Evolutionary conservation across 1,140 invertebrate genomes (phyloP).

Genomic region (Cotesia chilonis): DNA sequence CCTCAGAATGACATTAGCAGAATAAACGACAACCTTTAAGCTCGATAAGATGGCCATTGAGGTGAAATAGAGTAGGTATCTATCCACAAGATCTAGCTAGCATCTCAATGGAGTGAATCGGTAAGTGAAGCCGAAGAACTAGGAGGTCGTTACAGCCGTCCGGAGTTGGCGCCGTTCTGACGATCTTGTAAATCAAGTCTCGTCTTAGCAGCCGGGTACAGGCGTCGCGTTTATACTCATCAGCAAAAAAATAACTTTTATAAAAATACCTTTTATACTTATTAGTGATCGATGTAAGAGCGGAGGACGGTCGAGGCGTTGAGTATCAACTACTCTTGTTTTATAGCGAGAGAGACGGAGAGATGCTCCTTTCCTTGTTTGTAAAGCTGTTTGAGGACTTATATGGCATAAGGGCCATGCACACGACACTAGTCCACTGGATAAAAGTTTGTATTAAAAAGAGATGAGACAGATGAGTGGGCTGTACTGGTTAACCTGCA

Average conservation of each 20-base stretch:
- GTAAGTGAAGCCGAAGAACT: not conserved
- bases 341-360: constrained; percentile 34
- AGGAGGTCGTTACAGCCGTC: constrained; percentile 20
- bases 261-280: constrained; percentile 5
- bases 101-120: constrained; percentile 13
- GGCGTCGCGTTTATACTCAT: constrained; percentile 32
- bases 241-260: not conserved
- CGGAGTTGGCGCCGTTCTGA: constrained; percentile 24
- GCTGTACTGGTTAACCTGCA: not conserved
- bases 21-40: not conserved
- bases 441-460: constrained; percentile 15
- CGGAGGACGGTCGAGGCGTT: constrained; percentile 27
- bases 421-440: constrained; percentile 13
- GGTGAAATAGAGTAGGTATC: too few relatives aligned
- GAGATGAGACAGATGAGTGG: not conserved
- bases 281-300: not conserved
- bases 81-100: not conserved
- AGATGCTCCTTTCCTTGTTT: constrained; percentile 39
- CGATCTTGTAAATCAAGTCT: constrained; percentile 42
- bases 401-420: constrained; percentile 40
- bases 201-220: constrained; percentile 30
- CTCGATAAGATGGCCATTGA: too few relatives aligned
- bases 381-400: constrained; percentile 37
- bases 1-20: not conserved
- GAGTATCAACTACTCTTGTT: constrained; percentile 5